A percentile compares a stretch with the other conserved stretches of the same genome.
Evolutionary conservation across 2,113 vertebrate species (phyloP).

Genomic region (Corynorhinus townsendii): DNA sequence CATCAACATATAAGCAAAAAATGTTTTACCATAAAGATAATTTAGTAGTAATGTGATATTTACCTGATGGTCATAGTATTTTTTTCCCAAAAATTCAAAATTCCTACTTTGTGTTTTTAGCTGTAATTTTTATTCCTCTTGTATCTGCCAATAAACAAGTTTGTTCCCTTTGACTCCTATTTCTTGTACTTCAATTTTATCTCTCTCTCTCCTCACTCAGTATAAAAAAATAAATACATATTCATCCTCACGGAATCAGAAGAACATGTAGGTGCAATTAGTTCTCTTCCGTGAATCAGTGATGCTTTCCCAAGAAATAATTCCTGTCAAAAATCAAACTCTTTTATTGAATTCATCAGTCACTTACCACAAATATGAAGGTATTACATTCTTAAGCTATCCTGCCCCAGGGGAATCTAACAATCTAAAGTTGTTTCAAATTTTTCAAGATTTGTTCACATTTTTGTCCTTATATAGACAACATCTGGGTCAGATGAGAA

Average conservation of each 20-base stretch:
- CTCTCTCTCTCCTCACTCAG: not conserved
- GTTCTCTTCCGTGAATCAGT: not conserved
- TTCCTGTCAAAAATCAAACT: slow-evolving; percentile 23
- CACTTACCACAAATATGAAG: not conserved
- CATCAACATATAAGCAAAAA: not conserved
- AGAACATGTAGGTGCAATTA: not conserved
- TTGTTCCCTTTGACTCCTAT: slow-evolving; percentile 9
- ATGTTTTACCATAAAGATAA: not conserved
- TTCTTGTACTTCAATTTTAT: slow-evolving; percentile 35
- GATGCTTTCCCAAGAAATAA: slow-evolving; percentile 20
- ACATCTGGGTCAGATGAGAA: not conserved
- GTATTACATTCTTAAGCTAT: slow-evolving; percentile 8
- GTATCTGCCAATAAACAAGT: slow-evolving; percentile 39
- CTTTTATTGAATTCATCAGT: slow-evolving; percentile 19
- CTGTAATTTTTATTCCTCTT: not conserved
- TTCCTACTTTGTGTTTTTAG: slow-evolving; percentile 23
- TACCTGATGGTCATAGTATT: slow-evolving; percentile 17
- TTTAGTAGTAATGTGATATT: slow-evolving; percentile 10
- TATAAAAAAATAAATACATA: slow-evolving; percentile 14
- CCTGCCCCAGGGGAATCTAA: not conserved
- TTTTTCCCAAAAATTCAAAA: slow-evolving; percentile 25
- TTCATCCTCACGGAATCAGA: not conserved
- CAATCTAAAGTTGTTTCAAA: not conserved
- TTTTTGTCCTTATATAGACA: slow-evolving; percentile 23
- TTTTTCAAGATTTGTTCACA: slow-evolving; percentile 8